phyloP scores from a whole-genome alignment of 2,113 vertebrate species.

The Hydrochoerus hydrochaeris region DNA sequence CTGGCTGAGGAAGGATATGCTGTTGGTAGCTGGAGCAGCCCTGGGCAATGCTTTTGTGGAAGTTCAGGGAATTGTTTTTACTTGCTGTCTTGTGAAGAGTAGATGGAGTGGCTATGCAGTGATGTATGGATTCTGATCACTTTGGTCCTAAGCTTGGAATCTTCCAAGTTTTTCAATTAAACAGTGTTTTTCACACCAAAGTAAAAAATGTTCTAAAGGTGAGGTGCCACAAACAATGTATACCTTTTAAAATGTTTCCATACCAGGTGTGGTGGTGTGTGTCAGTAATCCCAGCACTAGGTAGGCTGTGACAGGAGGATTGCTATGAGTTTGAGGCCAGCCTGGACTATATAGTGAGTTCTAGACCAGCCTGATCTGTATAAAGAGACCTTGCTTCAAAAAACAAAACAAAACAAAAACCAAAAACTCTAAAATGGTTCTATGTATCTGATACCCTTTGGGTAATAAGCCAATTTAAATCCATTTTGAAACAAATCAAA shows the following conservation, averaged over 20 bases:
- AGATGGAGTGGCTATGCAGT: conserved; percentile 94
- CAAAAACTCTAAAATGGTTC: background rate
- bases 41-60: conserved; percentile 93
- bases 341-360: too few species aligned
- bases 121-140: conserved; percentile 86
- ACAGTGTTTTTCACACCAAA: conserved; percentile 77
- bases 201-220: background rate
- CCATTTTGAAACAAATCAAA: conserved; percentile 12
- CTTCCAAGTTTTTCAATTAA: conserved; percentile 77
- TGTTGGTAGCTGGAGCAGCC: conserved; percentile 89
- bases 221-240: background rate
- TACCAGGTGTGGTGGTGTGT: too few species aligned
- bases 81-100: conserved; percentile 93
- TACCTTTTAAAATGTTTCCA: too few species aligned
- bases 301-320: too few species aligned
- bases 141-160: background rate
- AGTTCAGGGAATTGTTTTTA: conserved; percentile 91
- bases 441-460: background rate
- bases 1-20: conserved; percentile 83
- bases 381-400: too few species aligned
- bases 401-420: too few species aligned
- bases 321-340: too few species aligned
- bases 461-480: conserved; percentile 15
- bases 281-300: too few species aligned
- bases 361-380: too few species aligned